These are phyloP conservation scores for Ascidia mentula DNA, from an alignment of 23 tunicate species.

Conservation along the genomic window DNA sequence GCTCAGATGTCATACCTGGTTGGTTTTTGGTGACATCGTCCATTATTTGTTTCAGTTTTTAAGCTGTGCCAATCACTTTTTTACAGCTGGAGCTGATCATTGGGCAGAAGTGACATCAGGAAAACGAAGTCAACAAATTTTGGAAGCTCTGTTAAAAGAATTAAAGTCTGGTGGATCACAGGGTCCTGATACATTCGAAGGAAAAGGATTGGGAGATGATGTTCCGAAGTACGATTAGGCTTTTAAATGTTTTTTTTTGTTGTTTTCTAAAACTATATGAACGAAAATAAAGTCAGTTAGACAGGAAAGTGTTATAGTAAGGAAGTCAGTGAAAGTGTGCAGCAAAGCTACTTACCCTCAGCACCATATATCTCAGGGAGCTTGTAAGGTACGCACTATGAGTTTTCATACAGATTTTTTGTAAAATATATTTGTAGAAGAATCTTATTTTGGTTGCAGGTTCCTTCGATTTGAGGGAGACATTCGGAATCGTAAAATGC, in stretches of 20 bases:
- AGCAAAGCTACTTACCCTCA: too few relatives aligned
- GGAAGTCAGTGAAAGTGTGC: too few relatives aligned
- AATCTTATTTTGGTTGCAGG: slow-evolving; percentile 18
- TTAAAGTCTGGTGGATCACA: slow-evolving; percentile 57
- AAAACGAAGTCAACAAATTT: slow-evolving; percentile 64
- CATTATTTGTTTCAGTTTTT: not conserved
- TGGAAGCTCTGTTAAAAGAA: slow-evolving; percentile 66
- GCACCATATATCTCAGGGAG: too few relatives aligned
- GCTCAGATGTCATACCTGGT: slow-evolving; percentile 70
- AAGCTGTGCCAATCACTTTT: not conserved
- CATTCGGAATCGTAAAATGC: slow-evolving; percentile 58
- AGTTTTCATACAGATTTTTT: too few relatives aligned
- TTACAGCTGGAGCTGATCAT: slow-evolving; percentile 68
- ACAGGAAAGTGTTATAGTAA: not conserved
- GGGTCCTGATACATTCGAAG: slow-evolving; percentile 72
- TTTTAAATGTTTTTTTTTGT: slow-evolving; percentile 1
- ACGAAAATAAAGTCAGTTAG: slow-evolving; percentile 6
- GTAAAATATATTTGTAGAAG: not conserved
- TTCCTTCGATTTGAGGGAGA: slow-evolving; percentile 65
- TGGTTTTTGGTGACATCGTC: not conserved
- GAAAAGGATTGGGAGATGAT: slow-evolving; percentile 76
- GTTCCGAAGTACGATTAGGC: slow-evolving; percentile 75
- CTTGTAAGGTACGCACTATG: too few relatives aligned
- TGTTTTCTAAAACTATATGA: not conserved
- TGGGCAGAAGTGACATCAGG: slow-evolving; percentile 70